These are phyloP conservation scores for Cotesia vestalis DNA, from an alignment of 1,140 invertebrate genomes.

Conservation along the genomic window DNA sequence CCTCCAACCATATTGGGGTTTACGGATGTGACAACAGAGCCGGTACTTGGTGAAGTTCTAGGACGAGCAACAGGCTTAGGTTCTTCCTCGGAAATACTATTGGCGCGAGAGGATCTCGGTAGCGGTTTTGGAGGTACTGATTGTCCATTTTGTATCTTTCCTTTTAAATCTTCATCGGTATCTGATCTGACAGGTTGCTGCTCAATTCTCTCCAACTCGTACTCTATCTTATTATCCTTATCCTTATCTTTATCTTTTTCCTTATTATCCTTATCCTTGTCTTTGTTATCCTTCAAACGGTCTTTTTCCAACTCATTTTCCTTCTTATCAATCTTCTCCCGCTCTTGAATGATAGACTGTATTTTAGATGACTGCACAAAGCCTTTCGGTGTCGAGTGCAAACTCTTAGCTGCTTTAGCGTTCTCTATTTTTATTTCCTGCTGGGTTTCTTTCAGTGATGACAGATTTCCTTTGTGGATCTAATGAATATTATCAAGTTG, in stretches of 20 bases:
- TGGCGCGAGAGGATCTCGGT: conserved; percentile 73
- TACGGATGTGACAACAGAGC: conserved; percentile 66
- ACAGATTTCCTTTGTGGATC: conserved; percentile 65
- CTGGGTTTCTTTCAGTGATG: conserved; percentile 59
- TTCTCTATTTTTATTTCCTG: conserved; percentile 57
- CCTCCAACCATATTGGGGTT: conserved; percentile 69
- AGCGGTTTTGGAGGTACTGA: conserved; percentile 77
- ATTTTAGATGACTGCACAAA: conserved; percentile 49
- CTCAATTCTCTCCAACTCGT: conserved; percentile 30
- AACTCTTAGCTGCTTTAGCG: conserved; percentile 51
- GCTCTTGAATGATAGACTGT: conserved; percentile 47
- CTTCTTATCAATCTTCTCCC: conserved; percentile 44
- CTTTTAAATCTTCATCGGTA: conserved; percentile 54
- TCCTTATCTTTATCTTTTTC: conserved; percentile 37
- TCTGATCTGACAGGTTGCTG: conserved; percentile 36
- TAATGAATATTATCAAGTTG: conserved; percentile 43
- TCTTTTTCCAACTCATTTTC: conserved; percentile 46
- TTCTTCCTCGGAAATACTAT: conserved; percentile 72
- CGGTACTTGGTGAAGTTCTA: conserved; percentile 70
- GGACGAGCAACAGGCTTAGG: conserved; percentile 79
- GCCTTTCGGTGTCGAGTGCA: conserved; percentile 53
- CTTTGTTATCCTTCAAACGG: conserved; percentile 40
- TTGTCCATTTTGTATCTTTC: conserved; percentile 58
- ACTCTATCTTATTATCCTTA: conserved; percentile 46
- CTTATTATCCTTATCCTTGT: conserved; percentile 48